These are phyloP conservation scores for Anthoscopus minutus DNA, from an alignment of 2,113 vertebrate genomes.

Conservation along the genomic window DNA sequence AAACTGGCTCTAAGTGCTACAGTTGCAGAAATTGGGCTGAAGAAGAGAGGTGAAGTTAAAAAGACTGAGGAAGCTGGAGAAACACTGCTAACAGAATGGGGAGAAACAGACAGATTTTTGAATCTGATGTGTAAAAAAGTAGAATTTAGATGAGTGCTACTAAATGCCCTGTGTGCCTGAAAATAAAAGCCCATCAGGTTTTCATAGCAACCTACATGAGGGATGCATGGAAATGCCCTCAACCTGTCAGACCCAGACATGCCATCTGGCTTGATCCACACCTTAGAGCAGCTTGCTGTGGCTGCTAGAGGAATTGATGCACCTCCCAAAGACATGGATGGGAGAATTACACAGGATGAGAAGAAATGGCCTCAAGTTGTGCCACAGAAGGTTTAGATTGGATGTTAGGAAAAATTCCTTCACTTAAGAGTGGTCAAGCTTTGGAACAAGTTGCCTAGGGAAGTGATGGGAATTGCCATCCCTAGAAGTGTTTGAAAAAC, in stretches of 20 bases:
- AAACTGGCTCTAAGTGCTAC: neutral
- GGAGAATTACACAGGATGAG: neutral
- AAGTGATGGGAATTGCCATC: neutral
- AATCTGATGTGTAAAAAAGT: neutral
- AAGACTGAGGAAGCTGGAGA: neutral
- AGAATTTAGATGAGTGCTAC: neutral
- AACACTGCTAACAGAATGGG: neutral
- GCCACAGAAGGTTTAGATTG: neutral
- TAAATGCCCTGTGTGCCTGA: neutral
- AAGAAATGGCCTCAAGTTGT: neutral
- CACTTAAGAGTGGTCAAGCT: neutral
- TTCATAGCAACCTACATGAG: accelerated
- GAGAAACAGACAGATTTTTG: neutral
- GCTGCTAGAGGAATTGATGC: neutral
- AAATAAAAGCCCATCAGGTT: neutral
- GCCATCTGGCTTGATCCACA: neutral
- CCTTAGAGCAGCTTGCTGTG: neutral
- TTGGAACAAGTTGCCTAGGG: neutral
- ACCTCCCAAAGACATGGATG: neutral
- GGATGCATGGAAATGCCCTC: neutral
- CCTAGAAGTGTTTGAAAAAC: neutral
- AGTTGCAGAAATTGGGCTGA: neutral
- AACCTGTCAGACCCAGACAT: neutral
- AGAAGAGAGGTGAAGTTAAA: neutral
- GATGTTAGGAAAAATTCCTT: neutral